Conservation (phyloP, 2,113 vertebrate genomes). For the Nettapus auritus region DNA sequence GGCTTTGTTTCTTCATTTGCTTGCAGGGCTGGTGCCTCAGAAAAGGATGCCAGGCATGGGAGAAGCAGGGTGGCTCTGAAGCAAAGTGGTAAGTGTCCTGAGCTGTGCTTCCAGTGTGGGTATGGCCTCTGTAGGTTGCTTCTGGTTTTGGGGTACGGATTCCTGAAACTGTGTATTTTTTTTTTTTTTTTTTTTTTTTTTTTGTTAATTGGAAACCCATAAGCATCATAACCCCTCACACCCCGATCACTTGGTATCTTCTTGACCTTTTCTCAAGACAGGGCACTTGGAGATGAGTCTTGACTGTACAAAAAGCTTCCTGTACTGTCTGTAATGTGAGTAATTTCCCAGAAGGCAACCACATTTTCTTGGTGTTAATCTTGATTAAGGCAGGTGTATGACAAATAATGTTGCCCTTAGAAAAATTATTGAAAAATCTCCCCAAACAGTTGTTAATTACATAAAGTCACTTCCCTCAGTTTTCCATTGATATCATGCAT, state of each 20-base stretch:
- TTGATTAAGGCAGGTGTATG: not conserved
- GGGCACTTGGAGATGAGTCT: not conserved
- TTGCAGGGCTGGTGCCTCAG: not conserved
- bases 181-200: not conserved
- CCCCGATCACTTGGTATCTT: rapidly evolving
- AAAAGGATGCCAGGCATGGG: not conserved
- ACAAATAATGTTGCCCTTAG: not conserved
- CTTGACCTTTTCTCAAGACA: not conserved
- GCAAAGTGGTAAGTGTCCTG: rapidly evolving
- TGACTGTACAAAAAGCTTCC: not conserved
- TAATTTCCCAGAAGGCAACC: not conserved
- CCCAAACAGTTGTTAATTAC: not conserved
- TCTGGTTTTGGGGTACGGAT: not conserved
- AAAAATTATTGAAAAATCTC: not conserved
- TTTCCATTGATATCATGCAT: not conserved
- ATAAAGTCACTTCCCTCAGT: not conserved
- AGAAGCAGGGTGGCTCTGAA: not conserved
- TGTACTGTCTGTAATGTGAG: not conserved
- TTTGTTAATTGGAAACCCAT: not conserved
- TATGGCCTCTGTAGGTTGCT: not conserved
- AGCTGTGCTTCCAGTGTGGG: not conserved
- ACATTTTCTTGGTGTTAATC: not conserved
- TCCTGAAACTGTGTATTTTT: not conserved
- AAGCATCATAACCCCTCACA: not conserved
- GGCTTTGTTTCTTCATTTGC: not conserved